These are phyloP conservation scores for Orius laevigatus DNA, from an alignment of 1,140 invertebrate species.

Conservation along the genomic window DNA sequence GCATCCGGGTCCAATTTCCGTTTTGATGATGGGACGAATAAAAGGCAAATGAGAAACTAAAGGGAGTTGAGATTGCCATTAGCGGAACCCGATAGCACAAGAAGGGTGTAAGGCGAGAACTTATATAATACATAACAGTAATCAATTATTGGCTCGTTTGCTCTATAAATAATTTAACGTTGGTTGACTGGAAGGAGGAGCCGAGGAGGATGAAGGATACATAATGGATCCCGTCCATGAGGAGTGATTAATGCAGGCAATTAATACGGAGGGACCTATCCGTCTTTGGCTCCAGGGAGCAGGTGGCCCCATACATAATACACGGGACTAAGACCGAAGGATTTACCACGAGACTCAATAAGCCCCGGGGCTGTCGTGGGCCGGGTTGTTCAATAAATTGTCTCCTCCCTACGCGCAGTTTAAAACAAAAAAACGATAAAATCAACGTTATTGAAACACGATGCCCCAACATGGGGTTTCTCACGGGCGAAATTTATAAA, in stretches of 20 bases:
- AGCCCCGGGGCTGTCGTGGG: not conserved
- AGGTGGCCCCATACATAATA: conserved; percentile 9
- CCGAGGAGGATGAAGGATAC: not conserved
- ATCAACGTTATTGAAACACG: too few species aligned
- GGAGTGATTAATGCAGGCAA: conserved; percentile 8
- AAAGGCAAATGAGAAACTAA: too few species aligned
- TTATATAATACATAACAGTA: conserved; percentile 8
- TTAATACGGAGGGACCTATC: conserved; percentile 7
- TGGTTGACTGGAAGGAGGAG: not conserved
- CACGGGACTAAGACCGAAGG: conserved; percentile 6
- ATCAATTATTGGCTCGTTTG: conserved; percentile 9
- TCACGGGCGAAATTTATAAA: too few species aligned
- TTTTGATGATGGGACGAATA: too few species aligned
- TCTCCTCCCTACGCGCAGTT: not conserved
- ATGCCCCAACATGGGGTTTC: too few species aligned
- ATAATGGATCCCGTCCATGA: conserved; percentile 5
- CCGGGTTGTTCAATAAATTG: not conserved
- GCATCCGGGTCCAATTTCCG: too few species aligned
- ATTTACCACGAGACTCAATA: conserved; percentile 6
- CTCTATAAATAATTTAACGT: not conserved
- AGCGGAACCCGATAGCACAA: not conserved
- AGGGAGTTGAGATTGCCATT: too few species aligned
- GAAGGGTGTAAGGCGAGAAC: not conserved
- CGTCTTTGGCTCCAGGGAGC: conserved; percentile 5
- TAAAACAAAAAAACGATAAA: too few species aligned